phyloP scores from a whole-genome alignment of 2,888 invertebrate species.

The Mimachlamys varia region DNA sequence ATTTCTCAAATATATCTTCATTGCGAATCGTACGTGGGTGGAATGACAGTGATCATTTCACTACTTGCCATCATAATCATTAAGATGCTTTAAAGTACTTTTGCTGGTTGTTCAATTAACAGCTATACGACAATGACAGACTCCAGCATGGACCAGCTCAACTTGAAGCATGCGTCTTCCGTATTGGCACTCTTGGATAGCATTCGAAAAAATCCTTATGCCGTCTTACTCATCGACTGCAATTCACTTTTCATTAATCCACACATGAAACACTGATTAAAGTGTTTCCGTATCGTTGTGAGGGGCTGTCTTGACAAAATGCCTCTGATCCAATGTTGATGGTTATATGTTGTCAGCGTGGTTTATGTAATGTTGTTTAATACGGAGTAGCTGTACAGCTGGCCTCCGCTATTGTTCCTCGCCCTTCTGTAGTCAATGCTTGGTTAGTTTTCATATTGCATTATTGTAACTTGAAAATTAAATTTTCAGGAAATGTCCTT shows the following conservation, averaged over 20 bases:
- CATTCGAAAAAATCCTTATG: neutral
- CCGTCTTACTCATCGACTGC: neutral
- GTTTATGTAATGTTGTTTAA: constrained; percentile 25
- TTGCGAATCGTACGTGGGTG: neutral
- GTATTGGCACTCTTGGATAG: neutral
- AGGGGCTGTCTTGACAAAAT: neutral
- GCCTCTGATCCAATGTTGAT: neutral
- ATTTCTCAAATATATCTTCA: neutral
- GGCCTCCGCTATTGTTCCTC: neutral
- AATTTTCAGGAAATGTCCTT: neutral
- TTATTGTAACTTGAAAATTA: neutral
- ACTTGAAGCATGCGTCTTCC: neutral
- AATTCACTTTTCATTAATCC: constrained; percentile 13
- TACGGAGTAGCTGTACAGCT: neutral
- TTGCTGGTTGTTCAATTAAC: neutral
- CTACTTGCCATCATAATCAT: neutral
- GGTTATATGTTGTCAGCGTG: neutral
- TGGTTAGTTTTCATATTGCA: neutral
- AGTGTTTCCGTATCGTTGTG: neutral
- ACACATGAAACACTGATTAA: constrained; percentile 11
- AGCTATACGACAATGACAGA: neutral
- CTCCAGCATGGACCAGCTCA: neutral
- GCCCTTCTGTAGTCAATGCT: neutral
- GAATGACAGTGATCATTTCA: neutral
- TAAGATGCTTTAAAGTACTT: neutral